Conservation (phyloP, 2,888 invertebrate species). For the Zaprionus obscuricornis region DNA sequence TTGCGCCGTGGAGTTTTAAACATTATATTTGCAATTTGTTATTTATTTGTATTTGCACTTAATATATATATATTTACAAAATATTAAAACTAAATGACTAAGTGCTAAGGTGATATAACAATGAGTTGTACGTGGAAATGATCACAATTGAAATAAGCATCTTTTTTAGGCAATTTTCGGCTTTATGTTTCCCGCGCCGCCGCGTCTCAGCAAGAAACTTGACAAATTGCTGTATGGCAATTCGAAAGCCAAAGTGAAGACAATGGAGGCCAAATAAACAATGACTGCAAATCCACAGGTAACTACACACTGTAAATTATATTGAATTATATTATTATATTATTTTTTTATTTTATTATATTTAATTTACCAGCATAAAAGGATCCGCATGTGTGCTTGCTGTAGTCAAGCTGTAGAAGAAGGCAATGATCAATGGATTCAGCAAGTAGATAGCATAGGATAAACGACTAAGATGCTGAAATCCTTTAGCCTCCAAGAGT, state of each 20-base stretch:
- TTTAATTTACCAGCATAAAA: slow-evolving; percentile 79
- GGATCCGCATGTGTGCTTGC: slow-evolving; percentile 82
- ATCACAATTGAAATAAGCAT: slow-evolving; percentile 68
- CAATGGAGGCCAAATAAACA: slow-evolving; percentile 78
- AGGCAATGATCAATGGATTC: slow-evolving; percentile 85
- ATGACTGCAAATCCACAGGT: slow-evolving; percentile 81
- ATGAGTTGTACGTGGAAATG: slow-evolving; percentile 68
- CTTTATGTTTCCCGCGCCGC: slow-evolving; percentile 28
- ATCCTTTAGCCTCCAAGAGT: slow-evolving; percentile 80
- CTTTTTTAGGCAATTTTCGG: slow-evolving; percentile 60
- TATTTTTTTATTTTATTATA: background rate
- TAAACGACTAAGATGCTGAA: slow-evolving; percentile 84
- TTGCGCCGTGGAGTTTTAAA: too few relatives aligned
- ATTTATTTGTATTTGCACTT: too few relatives aligned
- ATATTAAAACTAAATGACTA: slow-evolving; percentile 40
- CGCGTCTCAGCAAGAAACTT: slow-evolving; percentile 57
- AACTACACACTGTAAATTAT: slow-evolving; percentile 70
- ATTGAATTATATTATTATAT: background rate
- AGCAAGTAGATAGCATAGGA: slow-evolving; percentile 86
- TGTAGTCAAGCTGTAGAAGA: slow-evolving; percentile 83
- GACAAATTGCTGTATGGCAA: slow-evolving; percentile 82
- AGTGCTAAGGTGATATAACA: slow-evolving; percentile 5
- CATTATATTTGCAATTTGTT: too few relatives aligned
- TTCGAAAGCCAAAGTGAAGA: slow-evolving; percentile 81
- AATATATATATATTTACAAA: slow-evolving; percentile 18